Conservation (phyloP, 2,797 vertebrate species). For the Chrysocyon brachyurus region DNA sequence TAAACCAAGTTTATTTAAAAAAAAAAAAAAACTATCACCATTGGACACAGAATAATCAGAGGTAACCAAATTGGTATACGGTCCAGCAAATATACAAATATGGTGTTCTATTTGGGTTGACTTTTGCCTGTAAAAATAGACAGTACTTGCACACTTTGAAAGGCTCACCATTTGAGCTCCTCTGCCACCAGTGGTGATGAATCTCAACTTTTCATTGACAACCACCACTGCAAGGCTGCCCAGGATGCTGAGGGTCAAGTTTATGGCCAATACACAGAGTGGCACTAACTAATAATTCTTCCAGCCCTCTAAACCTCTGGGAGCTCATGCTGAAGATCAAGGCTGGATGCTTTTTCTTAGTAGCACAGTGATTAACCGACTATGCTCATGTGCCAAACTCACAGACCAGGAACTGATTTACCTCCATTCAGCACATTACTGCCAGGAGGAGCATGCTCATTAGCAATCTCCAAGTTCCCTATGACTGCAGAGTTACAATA, state of each 20-base stretch:
- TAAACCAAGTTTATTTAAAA: background rate
- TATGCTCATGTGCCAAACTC: background rate
- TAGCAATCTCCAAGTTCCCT: background rate
- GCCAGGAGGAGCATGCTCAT: background rate
- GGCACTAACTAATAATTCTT: background rate
- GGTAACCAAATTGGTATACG: background rate
- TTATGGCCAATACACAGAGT: background rate
- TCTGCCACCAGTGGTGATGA: background rate
- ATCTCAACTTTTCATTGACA: background rate
- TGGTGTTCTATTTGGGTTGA: background rate
- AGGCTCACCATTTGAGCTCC: background rate
- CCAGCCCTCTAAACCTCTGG: background rate
- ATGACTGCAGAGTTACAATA: background rate
- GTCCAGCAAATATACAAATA: background rate
- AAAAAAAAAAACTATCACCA: rapidly evolving
- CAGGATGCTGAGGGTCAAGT: background rate
- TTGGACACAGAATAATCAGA: background rate
- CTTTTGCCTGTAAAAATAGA: background rate
- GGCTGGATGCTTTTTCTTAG: background rate
- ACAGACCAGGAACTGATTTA: background rate
- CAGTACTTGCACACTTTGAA: too few relatives aligned
- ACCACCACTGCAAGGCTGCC: background rate
- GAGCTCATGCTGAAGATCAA: background rate
- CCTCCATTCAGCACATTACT: background rate
- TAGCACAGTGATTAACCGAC: background rate